Conservation (phyloP, 1,140 invertebrate genomes). For the Episyrphus balteatus region DNA sequence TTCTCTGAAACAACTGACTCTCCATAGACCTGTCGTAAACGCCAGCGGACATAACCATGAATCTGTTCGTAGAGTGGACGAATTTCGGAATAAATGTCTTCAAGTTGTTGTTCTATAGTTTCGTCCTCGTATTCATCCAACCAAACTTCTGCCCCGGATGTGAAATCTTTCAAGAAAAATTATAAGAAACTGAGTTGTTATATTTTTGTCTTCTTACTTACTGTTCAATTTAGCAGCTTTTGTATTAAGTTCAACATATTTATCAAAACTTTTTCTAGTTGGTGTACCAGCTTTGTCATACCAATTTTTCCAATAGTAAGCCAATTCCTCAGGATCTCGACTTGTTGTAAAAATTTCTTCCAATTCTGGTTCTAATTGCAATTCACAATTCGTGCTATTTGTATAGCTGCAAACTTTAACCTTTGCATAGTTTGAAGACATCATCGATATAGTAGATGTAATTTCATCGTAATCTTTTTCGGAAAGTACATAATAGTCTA, state of each 20-base stretch:
- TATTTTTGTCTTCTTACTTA: slow-evolving; percentile 20
- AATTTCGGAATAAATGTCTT: slow-evolving; percentile 44
- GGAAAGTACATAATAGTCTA: slow-evolving; percentile 57
- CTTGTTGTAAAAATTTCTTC: slow-evolving; percentile 54
- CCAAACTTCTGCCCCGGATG: slow-evolving; percentile 48
- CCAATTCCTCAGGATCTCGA: slow-evolving; percentile 58
- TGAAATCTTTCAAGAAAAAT: slow-evolving; percentile 34
- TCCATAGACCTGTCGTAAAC: slow-evolving; percentile 62
- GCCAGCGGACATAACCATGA: slow-evolving; percentile 67
- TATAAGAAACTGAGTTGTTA: no score
- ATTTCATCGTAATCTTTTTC: slow-evolving; percentile 52
- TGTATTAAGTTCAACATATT: slow-evolving; percentile 66
- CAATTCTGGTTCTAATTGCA: slow-evolving; percentile 66
- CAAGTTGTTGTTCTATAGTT: slow-evolving; percentile 49
- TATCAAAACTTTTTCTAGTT: slow-evolving; percentile 53
- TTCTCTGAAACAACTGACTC: slow-evolving; percentile 52
- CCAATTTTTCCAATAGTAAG: slow-evolving; percentile 68
- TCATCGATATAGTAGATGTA: slow-evolving; percentile 52
- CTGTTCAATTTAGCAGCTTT: slow-evolving; percentile 61
- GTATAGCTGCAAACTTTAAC: slow-evolving; percentile 67
- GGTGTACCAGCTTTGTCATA: slow-evolving; percentile 58
- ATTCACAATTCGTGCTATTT: slow-evolving; percentile 53
- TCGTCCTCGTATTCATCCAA: slow-evolving; percentile 48
- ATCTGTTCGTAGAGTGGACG: slow-evolving; percentile 52
- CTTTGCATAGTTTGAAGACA: slow-evolving; percentile 68